Base-by-base conservation (phyloP, 2,888 invertebrate species). In the Melanostoma scalare region DNA sequence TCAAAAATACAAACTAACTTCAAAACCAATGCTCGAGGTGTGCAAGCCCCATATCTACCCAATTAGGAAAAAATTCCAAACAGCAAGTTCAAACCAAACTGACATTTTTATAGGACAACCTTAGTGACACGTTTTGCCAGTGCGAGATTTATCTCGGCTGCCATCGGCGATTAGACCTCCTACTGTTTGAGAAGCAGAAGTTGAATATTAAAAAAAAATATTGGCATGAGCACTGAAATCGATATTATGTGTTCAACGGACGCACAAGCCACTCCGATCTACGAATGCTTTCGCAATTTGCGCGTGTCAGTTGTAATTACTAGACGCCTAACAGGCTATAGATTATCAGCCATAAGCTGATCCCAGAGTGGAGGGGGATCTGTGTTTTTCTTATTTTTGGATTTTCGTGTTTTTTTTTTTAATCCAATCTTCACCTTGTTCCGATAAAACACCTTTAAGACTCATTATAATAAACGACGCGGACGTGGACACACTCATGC, bases 401-500 rank as follows among this genome's bases (percentile, higher is more conserved):
- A 20, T 20, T 20, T 50, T 33, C 38, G 55, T 69, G 67, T 58
- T 35, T 60, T 50, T 36, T 40, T 30, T 40, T 60, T 30, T 10
- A 20, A 9, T 9, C 31, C 61, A 71, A 52, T 50, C 55, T 61
- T 42, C 55, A 73, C 63, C 63, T 52, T n/a, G 55, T 33, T 35
- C 61, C 81, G 81, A 82, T 82, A 82, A 78, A 63, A 78, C 82
- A 82, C 79, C 84, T 71, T 74, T 58, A 42, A 56, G 69, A 8
- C 78, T 84, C 74, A 84, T 84, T 73, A 79, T n/a, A n/a, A n/a
- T n/a, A n/a, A n/a, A 4, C 2, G 10, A 8, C 40, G 40, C 40
- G n/a, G 56, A 56, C 36, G 55, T 63, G 50, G 36, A 79, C 46
- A 50, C 60, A 61, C 65, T 58, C 71, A 65, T 44, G 76, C 36